These are phyloP conservation scores for Sinotaia quadrata DNA, from an alignment of 2,888 invertebrate genomes.

Conservation along the genomic window DNA sequence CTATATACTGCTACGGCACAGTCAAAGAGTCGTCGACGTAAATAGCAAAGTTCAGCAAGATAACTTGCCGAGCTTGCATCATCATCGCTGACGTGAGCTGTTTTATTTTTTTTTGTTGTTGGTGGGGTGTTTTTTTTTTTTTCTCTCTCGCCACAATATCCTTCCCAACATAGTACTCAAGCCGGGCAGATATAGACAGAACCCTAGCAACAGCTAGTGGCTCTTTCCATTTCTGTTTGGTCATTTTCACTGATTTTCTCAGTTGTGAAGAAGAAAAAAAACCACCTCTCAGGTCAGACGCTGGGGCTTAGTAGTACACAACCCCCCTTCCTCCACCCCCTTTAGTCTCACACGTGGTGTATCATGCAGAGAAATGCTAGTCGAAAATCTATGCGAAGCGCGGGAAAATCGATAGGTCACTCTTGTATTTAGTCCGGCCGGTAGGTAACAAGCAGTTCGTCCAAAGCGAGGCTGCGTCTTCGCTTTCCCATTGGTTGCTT, in stretches of 20 bases:
- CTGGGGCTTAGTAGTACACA: background rate
- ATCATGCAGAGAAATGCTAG: background rate
- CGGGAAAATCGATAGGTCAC: constrained; percentile 23
- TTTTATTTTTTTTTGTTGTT: background rate
- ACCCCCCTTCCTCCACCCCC: background rate
- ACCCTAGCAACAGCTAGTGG: constrained; percentile 21
- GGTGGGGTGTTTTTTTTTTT: too few relatives aligned
- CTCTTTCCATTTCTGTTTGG: constrained; percentile 11
- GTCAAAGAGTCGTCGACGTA: too few relatives aligned
- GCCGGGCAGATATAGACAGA: background rate
- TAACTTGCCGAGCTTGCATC: constrained; percentile 4
- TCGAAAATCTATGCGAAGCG: background rate
- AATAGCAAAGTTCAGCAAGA: too few relatives aligned
- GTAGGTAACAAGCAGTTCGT: constrained; percentile 26
- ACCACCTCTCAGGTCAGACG: background rate
- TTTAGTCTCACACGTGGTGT: background rate
- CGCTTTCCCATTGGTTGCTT: constrained; percentile 21
- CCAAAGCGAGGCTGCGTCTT: constrained; percentile 20
- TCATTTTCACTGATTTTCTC: constrained; percentile 8
- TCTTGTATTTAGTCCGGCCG: constrained; percentile 27
- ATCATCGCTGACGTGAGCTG: background rate
- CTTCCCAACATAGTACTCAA: background rate
- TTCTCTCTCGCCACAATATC: background rate
- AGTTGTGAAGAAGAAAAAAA: background rate
- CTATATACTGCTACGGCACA: too few relatives aligned